Conservation (phyloP, 1,140 invertebrate genomes). For the Papilio dardanus region DNA sequence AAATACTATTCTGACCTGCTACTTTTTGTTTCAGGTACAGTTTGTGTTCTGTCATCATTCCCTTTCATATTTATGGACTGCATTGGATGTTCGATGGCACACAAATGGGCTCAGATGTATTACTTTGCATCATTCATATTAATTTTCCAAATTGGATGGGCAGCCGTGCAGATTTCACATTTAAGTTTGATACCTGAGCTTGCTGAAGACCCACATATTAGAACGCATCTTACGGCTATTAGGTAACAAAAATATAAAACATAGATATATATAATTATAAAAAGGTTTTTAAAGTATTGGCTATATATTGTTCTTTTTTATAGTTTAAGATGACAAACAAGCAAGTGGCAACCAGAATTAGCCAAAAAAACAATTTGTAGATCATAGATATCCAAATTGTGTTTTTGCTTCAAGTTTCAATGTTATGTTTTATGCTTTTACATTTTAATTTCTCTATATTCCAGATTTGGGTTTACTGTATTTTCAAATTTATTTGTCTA, state of each 20-base stretch:
- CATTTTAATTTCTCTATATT: constrained; percentile 45
- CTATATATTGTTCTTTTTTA: too few relatives aligned
- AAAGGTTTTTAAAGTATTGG: too few relatives aligned
- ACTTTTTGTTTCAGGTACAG: constrained; percentile 83
- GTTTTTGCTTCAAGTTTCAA: too few relatives aligned
- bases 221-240: constrained; percentile 93
- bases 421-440: too few relatives aligned
- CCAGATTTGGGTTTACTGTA: constrained; percentile 85
- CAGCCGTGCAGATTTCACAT: constrained; percentile 96
- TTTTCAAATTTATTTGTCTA: constrained; percentile 87
- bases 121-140: constrained; percentile 96
- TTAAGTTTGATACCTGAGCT: constrained; percentile 91
- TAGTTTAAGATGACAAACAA: too few relatives aligned
- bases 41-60: constrained; percentile 91
- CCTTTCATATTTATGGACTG: constrained; percentile 96
- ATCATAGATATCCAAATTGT: too few relatives aligned
- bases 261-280: too few relatives aligned
- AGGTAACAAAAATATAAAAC: constrained; percentile 83
- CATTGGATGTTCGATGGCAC: constrained; percentile 86
- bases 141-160: constrained; percentile 99
- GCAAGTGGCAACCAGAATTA: too few relatives aligned
- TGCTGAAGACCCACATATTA: constrained; percentile 88
- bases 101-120: constrained; percentile 89
- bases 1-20: constrained; percentile 21
- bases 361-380: too few relatives aligned